phyloP scores from a whole-genome alignment of 2,113 vertebrate genomes.

The Chelonoidis abingdonii region DNA sequence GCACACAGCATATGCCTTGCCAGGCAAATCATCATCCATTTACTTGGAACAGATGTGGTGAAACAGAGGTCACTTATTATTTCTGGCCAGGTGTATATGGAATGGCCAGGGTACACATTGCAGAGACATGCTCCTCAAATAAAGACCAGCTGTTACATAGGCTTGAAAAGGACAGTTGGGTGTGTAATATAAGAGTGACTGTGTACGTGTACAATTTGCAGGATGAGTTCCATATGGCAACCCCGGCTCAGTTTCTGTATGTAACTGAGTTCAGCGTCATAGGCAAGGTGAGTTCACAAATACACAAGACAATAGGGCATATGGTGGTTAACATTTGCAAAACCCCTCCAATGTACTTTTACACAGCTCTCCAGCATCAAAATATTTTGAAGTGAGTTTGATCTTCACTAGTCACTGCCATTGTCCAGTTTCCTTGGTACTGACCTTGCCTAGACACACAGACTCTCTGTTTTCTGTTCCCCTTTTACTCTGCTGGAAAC shows the following conservation, averaged over 20 bases:
- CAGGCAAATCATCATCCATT: accelerated
- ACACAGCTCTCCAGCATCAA: background rate
- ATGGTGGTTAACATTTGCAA: background rate
- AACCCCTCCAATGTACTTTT: background rate
- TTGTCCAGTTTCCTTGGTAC: background rate
- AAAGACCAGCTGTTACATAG: background rate
- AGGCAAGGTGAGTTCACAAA: background rate
- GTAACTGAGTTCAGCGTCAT: accelerated
- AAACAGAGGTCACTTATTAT: accelerated
- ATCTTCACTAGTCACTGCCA: accelerated
- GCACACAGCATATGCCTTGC: background rate
- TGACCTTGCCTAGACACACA: background rate
- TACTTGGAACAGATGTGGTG: background rate
- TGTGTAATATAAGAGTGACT: background rate
- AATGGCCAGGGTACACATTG: background rate
- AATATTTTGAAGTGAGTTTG: background rate
- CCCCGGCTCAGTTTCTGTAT: background rate
- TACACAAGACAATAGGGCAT: no score
- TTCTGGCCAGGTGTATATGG: background rate
- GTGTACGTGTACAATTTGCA: accelerated
- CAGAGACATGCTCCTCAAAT: accelerated
- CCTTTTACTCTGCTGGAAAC: background rate
- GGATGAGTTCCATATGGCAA: background rate
- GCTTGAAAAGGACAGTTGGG: background rate
- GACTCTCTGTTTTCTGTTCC: background rate